These are phyloP conservation scores for Copidosoma aretas DNA, from an alignment of 2,888 invertebrate species.

Conservation along the genomic window DNA sequence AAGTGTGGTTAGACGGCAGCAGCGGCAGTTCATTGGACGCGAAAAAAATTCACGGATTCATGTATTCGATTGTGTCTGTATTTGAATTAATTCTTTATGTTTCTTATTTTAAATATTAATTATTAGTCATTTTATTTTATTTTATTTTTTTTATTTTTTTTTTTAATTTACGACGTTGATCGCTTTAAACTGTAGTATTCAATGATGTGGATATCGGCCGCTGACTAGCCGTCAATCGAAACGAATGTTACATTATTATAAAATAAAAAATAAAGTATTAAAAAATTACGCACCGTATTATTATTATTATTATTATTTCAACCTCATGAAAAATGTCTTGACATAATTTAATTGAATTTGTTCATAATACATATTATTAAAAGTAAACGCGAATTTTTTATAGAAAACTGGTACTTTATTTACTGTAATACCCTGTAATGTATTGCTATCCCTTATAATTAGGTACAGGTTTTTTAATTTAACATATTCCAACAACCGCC, in stretches of 20 bases:
- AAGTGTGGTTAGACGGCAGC: conserved; percentile 38
- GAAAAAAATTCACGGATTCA: background rate
- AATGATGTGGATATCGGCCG: conserved; percentile 25
- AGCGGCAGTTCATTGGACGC: conserved; percentile 10
- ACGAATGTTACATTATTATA: conserved; percentile 41
- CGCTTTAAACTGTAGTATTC: conserved; percentile 30
- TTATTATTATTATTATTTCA: too few relatives aligned
- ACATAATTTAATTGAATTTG: background rate
- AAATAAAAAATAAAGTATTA: conserved; percentile 42
- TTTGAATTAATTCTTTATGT: too few relatives aligned
- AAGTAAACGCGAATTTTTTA: conserved; percentile 11
- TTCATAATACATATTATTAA: background rate
- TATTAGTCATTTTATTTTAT: conserved; percentile 19
- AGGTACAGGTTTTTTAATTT: conserved; percentile 36
- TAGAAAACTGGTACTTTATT: conserved; percentile 39
- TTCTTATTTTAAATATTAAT: conserved; percentile 24
- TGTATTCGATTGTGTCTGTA: conserved; percentile 1
- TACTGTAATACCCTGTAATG: conserved; percentile 38
- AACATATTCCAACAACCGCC: too few relatives aligned
- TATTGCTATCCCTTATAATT: conserved; percentile 34
- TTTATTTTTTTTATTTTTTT: conserved; percentile 14
- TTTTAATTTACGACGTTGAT: conserved; percentile 28
- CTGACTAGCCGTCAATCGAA: conserved; percentile 36
- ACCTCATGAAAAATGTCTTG: too few relatives aligned
- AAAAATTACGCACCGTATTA: conserved; percentile 22